Conservation (phyloP, 2,797 vertebrate genomes). For the Artibeus lituratus region DNA sequence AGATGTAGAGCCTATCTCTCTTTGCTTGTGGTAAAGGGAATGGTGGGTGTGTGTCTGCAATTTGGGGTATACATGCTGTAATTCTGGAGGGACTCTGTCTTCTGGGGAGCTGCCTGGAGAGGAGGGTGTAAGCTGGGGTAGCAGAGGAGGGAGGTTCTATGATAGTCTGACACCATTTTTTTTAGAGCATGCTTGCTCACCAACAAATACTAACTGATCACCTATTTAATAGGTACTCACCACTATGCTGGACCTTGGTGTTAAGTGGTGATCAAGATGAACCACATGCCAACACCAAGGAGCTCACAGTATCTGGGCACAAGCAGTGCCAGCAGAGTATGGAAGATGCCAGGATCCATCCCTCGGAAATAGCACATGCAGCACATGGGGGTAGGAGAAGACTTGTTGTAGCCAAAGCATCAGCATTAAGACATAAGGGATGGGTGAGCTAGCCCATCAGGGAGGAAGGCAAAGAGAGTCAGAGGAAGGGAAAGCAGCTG, state of each 20-base stretch:
- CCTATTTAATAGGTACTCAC: background rate
- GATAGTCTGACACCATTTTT: background rate
- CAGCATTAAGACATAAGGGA: background rate
- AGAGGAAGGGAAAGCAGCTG: background rate
- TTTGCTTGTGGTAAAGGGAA: background rate
- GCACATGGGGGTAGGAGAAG: background rate
- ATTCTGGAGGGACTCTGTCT: background rate
- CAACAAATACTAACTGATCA: background rate
- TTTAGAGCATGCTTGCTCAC: background rate
- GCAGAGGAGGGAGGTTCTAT: background rate
- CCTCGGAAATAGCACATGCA: background rate
- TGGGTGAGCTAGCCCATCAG: background rate
- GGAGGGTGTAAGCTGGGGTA: background rate
- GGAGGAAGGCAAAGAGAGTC: background rate
- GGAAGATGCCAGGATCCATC: background rate
- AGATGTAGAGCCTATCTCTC: background rate
- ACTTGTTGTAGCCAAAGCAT: background rate
- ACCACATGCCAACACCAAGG: background rate
- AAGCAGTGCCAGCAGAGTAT: too few species aligned
- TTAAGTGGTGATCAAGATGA: background rate
- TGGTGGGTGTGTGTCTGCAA: background rate
- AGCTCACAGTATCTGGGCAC: background rate
- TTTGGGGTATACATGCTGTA: background rate
- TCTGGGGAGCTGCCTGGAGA: background rate
- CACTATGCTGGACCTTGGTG: background rate